phyloP scores from a whole-genome alignment of 2,113 vertebrate species.

The Etia nguti region DNA sequence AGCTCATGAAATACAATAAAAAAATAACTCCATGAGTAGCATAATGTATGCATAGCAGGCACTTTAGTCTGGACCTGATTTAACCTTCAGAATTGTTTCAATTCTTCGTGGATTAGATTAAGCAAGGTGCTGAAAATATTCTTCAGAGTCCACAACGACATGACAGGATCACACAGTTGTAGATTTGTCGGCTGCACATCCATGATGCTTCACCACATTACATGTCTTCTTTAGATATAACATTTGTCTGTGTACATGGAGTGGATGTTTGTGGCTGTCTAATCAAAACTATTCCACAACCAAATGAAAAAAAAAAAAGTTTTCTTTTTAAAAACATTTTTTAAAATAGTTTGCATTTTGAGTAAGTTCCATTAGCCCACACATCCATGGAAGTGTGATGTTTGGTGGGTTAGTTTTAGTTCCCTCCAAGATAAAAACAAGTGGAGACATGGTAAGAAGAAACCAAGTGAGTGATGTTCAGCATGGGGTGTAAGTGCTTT shows the following conservation, averaged over 20 bases:
- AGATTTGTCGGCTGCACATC: neutral
- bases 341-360: neutral
- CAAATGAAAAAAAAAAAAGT: neutral
- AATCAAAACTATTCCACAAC: neutral
- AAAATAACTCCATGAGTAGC: neutral
- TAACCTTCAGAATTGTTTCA: neutral
- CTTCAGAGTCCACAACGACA: neutral
- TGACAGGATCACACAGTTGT: neutral
- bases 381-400: neutral
- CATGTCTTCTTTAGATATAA: neutral
- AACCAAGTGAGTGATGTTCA: neutral
- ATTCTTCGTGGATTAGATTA: neutral
- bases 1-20: neutral
- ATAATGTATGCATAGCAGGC: neutral
- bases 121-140: neutral
- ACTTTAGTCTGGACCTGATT: neutral
- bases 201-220: neutral
- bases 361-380: neutral
- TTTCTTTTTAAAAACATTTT: accelerated
- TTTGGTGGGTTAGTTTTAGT: neutral
- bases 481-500: neutral
- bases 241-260: neutral
- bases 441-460: neutral
- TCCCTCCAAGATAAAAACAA: neutral
- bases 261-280: neutral